These are phyloP conservation scores for Microplitis manilae DNA, from an alignment of 2,888 invertebrate species.

Conservation along the genomic window DNA sequence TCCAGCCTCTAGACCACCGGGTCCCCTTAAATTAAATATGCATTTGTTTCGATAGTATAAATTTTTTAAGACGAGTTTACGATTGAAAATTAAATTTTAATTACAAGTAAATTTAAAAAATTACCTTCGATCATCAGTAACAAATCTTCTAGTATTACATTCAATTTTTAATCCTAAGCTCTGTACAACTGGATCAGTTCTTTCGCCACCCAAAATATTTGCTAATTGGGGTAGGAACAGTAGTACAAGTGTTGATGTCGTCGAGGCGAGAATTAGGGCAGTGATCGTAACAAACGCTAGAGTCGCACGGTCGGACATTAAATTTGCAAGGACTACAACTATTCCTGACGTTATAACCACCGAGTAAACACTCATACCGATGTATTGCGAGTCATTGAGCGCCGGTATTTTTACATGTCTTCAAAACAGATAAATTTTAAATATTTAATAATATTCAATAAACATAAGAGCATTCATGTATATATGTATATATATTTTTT, in stretches of 20 bases:
- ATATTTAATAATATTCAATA: neutral
- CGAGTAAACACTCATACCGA: conserved; percentile 93
- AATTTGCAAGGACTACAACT: conserved; percentile 90
- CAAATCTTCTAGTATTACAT: conserved; percentile 88
- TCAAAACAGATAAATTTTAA: conserved; percentile 38
- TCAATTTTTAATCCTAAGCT: conserved; percentile 91
- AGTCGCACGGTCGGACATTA: conserved; percentile 87
- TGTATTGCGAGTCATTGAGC: conserved; percentile 93
- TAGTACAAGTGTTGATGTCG: conserved; percentile 88
- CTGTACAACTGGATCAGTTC: conserved; percentile 86
- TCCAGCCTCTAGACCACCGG: no score
- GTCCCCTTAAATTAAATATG: no score
- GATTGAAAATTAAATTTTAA: neutral
- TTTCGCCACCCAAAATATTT: conserved; percentile 80
- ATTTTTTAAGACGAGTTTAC: no score
- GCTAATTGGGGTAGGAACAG: conserved; percentile 90
- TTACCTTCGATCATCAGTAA: conserved; percentile 83
- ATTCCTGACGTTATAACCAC: conserved; percentile 91
- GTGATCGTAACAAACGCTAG: conserved; percentile 87
- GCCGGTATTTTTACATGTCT: conserved; percentile 92
- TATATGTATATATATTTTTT: neutral
- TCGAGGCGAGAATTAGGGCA: conserved; percentile 86
- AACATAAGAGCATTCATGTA: neutral
- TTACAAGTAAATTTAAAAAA: neutral
- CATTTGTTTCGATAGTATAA: no score